Conservation (phyloP, 2,797 vertebrate species). For the Diplodus puntazzo region DNA sequence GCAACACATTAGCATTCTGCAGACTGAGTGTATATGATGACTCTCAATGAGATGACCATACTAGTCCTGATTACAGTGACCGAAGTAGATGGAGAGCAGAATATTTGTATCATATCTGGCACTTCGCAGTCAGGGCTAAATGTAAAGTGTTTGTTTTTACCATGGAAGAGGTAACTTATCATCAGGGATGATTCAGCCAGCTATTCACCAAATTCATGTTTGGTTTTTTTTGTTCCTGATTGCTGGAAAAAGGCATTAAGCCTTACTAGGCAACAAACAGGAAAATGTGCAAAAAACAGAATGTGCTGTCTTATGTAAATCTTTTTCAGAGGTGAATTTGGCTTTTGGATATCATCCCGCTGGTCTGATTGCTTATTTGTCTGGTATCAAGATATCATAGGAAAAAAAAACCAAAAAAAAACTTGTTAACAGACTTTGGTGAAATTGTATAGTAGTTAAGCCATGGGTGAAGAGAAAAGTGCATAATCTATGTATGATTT, state of each 20-base stretch:
- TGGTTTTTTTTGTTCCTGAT: not conserved
- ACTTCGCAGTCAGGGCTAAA: too few species aligned
- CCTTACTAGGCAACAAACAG: not conserved
- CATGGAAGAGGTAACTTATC: not conserved
- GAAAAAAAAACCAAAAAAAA: too few species aligned
- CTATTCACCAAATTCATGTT: not conserved
- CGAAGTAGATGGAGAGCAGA: not conserved
- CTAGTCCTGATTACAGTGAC: not conserved
- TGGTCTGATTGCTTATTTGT: not conserved
- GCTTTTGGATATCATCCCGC: not conserved
- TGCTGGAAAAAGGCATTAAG: not conserved
- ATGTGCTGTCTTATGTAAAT: not conserved
- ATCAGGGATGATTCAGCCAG: not conserved
- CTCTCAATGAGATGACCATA: not conserved
- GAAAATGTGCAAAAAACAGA: not conserved
- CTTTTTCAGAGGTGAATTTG: not conserved
- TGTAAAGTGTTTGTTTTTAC: not conserved
- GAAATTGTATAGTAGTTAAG: not conserved
- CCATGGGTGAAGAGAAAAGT: not conserved
- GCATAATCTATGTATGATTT: too few species aligned
- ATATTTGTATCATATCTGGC: not conserved
- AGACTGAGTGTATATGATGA: not conserved
- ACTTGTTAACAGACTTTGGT: not conserved
- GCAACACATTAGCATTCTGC: not conserved
- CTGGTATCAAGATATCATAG: not conserved